Evolutionary conservation across 2,113 vertebrate genomes (phyloP).

Genomic region (Todiramphus chloris): DNA sequence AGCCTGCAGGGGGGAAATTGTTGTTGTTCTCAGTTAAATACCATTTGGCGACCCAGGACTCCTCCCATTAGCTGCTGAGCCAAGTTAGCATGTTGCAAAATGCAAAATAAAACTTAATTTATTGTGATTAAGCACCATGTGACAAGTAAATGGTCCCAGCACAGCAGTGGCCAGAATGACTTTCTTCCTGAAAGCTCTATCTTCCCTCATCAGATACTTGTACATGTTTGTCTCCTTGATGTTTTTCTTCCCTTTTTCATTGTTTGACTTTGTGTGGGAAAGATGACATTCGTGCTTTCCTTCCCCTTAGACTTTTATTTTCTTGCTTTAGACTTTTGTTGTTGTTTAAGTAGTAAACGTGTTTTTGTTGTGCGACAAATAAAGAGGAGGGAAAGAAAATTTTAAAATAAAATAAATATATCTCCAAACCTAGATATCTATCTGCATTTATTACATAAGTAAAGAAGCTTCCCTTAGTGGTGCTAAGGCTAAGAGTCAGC

Average conservation of each 20-base stretch:
- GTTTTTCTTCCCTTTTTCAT: not conserved
- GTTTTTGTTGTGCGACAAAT: not conserved
- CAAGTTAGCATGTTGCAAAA: conserved; percentile 38
- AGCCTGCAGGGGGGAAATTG: conserved; percentile 27
- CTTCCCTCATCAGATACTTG: not conserved
- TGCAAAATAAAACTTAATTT: conserved; percentile 55
- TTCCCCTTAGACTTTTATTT: not conserved
- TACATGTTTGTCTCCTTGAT: not conserved
- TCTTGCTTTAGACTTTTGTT: not conserved
- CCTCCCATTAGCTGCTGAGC: conserved; percentile 53
- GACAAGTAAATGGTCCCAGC: conserved; percentile 14
- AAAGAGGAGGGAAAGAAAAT: not conserved
- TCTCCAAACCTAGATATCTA: not conserved
- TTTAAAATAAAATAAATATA: not conserved
- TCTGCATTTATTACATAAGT: not conserved
- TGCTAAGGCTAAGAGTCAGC: not conserved
- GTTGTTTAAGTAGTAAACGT: not conserved
- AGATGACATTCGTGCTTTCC: not conserved
- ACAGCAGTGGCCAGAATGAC: not conserved
- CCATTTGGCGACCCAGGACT: conserved; percentile 23
- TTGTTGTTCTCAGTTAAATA: conserved; percentile 47
- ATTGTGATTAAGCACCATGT: conserved; percentile 41
- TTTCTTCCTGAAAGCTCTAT: not conserved
- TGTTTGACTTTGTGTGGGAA: not conserved
- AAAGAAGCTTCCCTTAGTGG: not conserved